Conservation (phyloP, 2,113 vertebrate species). For the Hippolais icterina region DNA sequence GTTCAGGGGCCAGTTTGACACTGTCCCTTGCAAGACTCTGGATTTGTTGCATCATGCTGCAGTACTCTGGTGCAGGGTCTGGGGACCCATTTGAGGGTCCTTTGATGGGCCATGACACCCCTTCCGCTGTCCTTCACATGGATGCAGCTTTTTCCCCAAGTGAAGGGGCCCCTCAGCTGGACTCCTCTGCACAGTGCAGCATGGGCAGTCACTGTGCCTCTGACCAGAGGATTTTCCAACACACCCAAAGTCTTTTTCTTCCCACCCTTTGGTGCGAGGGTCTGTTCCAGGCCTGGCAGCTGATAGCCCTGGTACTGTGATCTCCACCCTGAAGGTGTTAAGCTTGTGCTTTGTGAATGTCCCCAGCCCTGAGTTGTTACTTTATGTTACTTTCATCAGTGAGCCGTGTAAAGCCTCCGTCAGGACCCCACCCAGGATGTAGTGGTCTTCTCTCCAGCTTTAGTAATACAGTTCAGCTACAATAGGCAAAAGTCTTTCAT, state of each 20-base stretch:
- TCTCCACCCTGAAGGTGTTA: not conserved
- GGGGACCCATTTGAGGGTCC: no score
- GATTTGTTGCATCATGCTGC: not conserved
- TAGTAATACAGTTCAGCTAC: not conserved
- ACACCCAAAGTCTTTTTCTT: not conserved
- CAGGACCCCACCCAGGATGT: not conserved
- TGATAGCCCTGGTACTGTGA: not conserved
- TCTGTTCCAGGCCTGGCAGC: not conserved
- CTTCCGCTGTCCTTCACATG: not conserved
- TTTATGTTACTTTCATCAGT: not conserved
- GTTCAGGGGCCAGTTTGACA: not conserved
- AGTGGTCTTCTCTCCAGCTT: not conserved
- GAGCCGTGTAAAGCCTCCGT: not conserved
- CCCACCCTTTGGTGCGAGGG: not conserved
- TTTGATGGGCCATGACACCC: not conserved
- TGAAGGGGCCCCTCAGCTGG: not conserved
- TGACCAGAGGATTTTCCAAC: no score
- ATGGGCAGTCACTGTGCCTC: no score
- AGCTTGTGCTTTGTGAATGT: not conserved
- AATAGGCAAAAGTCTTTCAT: not conserved
- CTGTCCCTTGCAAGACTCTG: no score
- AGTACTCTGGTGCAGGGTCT: not conserved
- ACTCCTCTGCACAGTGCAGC: not conserved
- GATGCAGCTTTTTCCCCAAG: not conserved
- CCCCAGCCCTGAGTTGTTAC: not conserved